Percentiles rank a stretch among this genome's conserved stretches.
Conservation (phyloP, 2,888 invertebrate species). For the Lithophane semibrunnea region DNA sequence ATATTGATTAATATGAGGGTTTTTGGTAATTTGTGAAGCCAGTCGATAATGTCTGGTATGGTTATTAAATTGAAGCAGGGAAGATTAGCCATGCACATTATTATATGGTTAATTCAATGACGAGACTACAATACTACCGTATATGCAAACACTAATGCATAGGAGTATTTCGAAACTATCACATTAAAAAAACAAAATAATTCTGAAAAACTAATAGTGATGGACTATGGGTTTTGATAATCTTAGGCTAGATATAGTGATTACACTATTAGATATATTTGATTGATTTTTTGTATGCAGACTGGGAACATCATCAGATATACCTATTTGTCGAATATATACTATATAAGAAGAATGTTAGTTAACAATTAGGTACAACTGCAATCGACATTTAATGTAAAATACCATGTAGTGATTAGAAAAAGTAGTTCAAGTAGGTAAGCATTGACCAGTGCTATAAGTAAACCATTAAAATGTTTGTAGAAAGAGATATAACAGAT, state of each 20-base stretch:
- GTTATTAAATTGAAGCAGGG: conserved; percentile 12
- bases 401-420: too few relatives aligned
- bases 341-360: neutral
- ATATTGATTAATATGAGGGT: conserved; percentile 45
- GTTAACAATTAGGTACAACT: neutral
- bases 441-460: neutral
- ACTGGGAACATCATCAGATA: neutral
- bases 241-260: neutral
- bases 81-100: neutral
- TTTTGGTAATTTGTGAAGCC: neutral
- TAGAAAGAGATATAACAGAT: neutral
- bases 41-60: neutral
- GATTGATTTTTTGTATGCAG: neutral
- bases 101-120: neutral
- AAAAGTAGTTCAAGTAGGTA: neutral
- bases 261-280: neutral
- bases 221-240: neutral
- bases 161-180: neutral
- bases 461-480: neutral
- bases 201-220: neutral
- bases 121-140: neutral
- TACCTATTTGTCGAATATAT: neutral
- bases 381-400: neutral
- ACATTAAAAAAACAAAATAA: neutral
- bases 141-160: neutral